phyloP scores from a whole-genome alignment of 2,113 vertebrate genomes.

The Triplophysa rosa region DNA sequence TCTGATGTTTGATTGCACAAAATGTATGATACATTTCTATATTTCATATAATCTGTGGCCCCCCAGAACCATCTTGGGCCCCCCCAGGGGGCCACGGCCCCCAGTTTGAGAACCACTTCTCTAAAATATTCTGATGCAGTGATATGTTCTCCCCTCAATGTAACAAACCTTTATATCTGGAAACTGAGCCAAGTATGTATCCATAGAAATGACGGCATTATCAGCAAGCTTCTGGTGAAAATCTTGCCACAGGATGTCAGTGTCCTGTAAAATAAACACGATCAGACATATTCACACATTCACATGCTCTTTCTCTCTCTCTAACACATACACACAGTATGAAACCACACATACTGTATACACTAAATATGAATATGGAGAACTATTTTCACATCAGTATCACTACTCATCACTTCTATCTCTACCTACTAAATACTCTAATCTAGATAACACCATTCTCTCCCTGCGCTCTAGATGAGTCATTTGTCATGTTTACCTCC shows the following conservation, averaged over 20 bases:
- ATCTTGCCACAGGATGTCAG: slow-evolving; percentile 90
- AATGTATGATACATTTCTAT: too few relatives aligned
- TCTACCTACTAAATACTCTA: background rate
- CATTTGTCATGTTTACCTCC: slow-evolving; percentile 66
- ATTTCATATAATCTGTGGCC: too few relatives aligned
- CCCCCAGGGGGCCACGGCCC: too few relatives aligned
- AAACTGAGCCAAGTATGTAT: slow-evolving; percentile 91
- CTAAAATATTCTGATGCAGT: background rate
- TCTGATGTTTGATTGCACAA: too few relatives aligned
- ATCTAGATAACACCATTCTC: background rate
- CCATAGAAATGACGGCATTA: slow-evolving; percentile 83
- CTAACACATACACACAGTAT: slow-evolving; percentile 13
- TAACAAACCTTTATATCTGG: slow-evolving; percentile 91
- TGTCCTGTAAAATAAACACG: slow-evolving; percentile 77
- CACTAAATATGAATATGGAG: background rate
- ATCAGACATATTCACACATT: slow-evolving; percentile 14
- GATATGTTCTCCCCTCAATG: background rate
- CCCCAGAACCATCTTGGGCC: too few relatives aligned
- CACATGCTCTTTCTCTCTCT: background rate
- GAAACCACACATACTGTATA: slow-evolving; percentile 6
- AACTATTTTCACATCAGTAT: background rate
- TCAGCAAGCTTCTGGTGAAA: slow-evolving; percentile 92
- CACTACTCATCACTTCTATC: background rate
- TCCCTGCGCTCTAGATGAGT: background rate
- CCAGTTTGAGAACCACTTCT: too few relatives aligned